Base-by-base conservation (phyloP, 2,113 vertebrate species). In the Stictonetta naevosa region DNA sequence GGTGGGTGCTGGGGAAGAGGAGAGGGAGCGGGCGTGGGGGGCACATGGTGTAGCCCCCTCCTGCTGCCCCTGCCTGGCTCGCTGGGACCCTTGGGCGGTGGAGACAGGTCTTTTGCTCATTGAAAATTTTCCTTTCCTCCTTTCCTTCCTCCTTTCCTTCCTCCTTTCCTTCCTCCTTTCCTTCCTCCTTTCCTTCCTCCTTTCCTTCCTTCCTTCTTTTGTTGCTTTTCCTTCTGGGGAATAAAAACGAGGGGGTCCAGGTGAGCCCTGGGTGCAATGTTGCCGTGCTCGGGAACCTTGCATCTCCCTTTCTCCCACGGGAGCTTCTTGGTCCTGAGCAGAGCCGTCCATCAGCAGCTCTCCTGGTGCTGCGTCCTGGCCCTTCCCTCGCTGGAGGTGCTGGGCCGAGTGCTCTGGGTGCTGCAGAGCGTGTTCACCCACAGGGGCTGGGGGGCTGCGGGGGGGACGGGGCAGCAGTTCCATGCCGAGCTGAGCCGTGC, bases 11-110 rank as follows among this genome's bases (percentile, higher is more conserved):
- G 46, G 78, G 58, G 66, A 21, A 50, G 62, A 56, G 42, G 68
- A 71, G 23, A 36, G 28, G 60, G 38, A 33, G 33, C 26, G 1
- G 1, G 4, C 2, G 3, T 1, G 9, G 21, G 12, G 25, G 21
- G 23, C 5, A 26, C 28, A 22, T 0, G 1, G 53, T 62, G 84
- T 74, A 50, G 38, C 66, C 86, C 68, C 86, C 64, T 53, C 48
- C 84, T 63, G 72, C 36, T 18, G 1, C 44, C 44, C 19, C 73
- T 72, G 59, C 66, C 48, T 8, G 0, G 26, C 18, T 7, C 26
- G 11, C 42, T 10, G 33, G 63, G 59, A 55, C 58, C 29, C 50
- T n/a, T 68, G 42, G 2, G 0, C 29, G 40, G 22, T 42, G 2
- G 2, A 50, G 46, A 11, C 15, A n/a, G n/a, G 42, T 31, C 67